These are phyloP conservation scores for Riparia riparia DNA, from an alignment of 2,113 vertebrate species.

Conservation along the genomic window DNA sequence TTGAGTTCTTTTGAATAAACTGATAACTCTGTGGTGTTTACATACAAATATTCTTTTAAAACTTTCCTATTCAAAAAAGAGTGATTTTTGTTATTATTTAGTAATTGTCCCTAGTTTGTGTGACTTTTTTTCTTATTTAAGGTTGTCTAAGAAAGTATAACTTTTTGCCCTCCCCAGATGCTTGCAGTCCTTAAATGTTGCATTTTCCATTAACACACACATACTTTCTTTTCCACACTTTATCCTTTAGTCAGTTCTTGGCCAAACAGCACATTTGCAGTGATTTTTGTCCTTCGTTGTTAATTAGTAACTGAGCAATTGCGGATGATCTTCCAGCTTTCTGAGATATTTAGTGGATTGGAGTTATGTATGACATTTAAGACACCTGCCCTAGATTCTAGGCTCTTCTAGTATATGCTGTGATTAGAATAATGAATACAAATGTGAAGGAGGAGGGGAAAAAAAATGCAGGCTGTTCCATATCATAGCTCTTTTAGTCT, in stretches of 20 bases:
- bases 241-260: not conserved
- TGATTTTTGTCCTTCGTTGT: conserved; percentile 11
- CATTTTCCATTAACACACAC: not conserved
- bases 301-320: conserved; percentile 1
- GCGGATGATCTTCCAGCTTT: not conserved
- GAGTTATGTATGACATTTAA: not conserved
- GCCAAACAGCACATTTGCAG: not conserved
- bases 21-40: not conserved
- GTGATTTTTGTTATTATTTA: not conserved
- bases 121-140: not conserved
- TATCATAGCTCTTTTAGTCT: not conserved
- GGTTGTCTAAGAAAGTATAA: not conserved
- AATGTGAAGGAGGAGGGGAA: not conserved
- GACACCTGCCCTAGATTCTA: not conserved
- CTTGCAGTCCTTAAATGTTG: not conserved
- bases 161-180: not conserved
- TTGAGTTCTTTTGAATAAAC: not conserved
- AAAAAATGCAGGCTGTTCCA: not conserved
- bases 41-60: not conserved
- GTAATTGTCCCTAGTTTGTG: not conserved
- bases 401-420: not conserved
- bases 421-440: not conserved
- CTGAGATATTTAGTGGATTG: not conserved
- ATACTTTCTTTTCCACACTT: not conserved
- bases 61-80: not conserved